Evolutionary conservation across 92 coral and sea anemone species (phyloP).

Genomic region (Meandrina meandrites): DNA sequence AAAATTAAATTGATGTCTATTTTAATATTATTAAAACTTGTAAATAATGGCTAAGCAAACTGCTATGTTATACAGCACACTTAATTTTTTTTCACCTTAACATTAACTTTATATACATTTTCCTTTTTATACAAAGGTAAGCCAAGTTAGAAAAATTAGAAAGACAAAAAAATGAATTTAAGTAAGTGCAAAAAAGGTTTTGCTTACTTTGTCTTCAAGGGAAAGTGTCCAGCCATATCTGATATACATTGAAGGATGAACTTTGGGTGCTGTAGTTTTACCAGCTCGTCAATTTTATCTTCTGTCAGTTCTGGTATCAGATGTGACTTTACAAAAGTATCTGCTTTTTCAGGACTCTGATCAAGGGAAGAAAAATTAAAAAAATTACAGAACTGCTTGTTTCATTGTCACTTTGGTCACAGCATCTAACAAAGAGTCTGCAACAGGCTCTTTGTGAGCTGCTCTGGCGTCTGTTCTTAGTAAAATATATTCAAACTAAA

Average conservation of each 20-base stretch:
- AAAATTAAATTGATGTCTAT: background rate
- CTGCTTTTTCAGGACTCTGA: slow-evolving; percentile 82
- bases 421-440: background rate
- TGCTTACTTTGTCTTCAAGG: slow-evolving; percentile 60
- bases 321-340: slow-evolving; percentile 62
- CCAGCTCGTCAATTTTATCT: slow-evolving; percentile 64
- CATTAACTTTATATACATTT: too few species aligned
- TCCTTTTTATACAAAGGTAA: too few species aligned
- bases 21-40: too few species aligned
- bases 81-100: too few species aligned
- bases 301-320: slow-evolving; percentile 71
- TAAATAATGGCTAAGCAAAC: too few species aligned
- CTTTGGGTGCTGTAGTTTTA: slow-evolving; percentile 92
- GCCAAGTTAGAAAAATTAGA: too few species aligned
- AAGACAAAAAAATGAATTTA: too few species aligned
- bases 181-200: background rate
- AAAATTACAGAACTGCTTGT: background rate
- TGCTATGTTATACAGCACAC: too few species aligned
- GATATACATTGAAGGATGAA: slow-evolving; percentile 66
- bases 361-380: background rate
- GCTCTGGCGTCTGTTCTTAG: background rate
- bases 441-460: background rate
- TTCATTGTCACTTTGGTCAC: background rate
- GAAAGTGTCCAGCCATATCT: slow-evolving; percentile 40
- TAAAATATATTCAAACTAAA: background rate